Evolutionary conservation across 2,888 invertebrate species (phyloP).

Genomic region (Zeuzera pyrina): DNA sequence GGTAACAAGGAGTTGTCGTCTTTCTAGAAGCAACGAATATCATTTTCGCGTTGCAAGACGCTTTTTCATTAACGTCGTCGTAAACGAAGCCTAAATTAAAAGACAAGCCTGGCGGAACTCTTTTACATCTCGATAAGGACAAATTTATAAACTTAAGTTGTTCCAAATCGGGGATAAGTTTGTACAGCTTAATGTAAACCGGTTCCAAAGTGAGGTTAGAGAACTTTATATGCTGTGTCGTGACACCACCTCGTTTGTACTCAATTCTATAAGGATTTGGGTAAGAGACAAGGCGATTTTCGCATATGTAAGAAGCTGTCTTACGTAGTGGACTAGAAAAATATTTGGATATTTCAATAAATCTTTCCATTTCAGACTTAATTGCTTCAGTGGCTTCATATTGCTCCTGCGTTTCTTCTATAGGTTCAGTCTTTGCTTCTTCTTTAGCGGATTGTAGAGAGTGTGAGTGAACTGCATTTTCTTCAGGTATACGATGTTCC

Average conservation of each 20-base stretch:
- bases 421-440: constrained; percentile 27
- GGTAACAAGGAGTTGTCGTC: constrained; percentile 56
- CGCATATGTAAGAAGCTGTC: constrained; percentile 55
- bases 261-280: constrained; percentile 44
- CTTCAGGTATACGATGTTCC: background rate
- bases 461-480: constrained; percentile 5
- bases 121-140: constrained; percentile 40
- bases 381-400: constrained; percentile 21
- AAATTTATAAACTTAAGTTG: constrained; percentile 53
- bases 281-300: constrained; percentile 44
- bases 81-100: constrained; percentile 50
- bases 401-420: constrained; percentile 24
- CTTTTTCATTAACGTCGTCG: constrained; percentile 48
- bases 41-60: constrained; percentile 40
- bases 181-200: constrained; percentile 51
- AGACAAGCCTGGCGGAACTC: constrained; percentile 55
- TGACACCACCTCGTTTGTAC: constrained; percentile 43
- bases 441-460: constrained; percentile 25
- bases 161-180: constrained; percentile 49
- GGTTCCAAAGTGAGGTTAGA: constrained; percentile 49
- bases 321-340: constrained; percentile 54
- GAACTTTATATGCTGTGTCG: constrained; percentile 47
- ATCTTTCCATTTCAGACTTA: constrained; percentile 44
- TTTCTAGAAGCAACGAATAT: constrained; percentile 56
- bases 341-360: constrained; percentile 58